Evolutionary conservation across 2,888 invertebrate species (phyloP).

Genomic region (Spicauda simplicius): DNA sequence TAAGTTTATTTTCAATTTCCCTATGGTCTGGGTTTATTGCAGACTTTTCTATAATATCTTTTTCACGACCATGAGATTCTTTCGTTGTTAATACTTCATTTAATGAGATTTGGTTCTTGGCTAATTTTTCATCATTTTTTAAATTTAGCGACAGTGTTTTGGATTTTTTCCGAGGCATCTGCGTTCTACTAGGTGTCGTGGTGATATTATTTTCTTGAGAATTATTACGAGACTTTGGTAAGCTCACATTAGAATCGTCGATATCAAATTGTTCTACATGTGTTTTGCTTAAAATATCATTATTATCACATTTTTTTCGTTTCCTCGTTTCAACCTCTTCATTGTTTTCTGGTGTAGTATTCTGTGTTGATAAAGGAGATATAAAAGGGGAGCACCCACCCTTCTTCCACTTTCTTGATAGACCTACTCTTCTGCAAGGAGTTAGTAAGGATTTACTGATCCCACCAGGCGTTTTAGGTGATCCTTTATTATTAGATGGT

Average conservation of each 20-base stretch:
- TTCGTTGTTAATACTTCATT: neutral
- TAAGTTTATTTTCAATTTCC: neutral
- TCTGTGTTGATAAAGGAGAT: conserved; percentile 59
- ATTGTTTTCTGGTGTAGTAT: conserved; percentile 54
- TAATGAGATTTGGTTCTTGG: neutral
- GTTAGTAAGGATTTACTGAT: conserved; percentile 81
- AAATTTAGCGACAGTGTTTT: conserved; percentile 26
- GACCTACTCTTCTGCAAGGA: conserved; percentile 81
- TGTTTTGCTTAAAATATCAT: conserved; percentile 15
- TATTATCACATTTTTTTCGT: conserved; percentile 39
- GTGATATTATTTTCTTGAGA: conserved; percentile 24
- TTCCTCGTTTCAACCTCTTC: conserved; percentile 49
- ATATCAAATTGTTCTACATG: neutral
- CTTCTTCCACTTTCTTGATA: conserved; percentile 77
- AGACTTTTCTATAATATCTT: conserved; percentile 15
- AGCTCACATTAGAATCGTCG: neutral
- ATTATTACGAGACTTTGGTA: neutral
- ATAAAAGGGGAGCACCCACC: conserved; percentile 68
- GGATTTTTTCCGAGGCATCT: conserved; percentile 32
- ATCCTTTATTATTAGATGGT: conserved; percentile 51
- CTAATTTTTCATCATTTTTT: conserved; percentile 4
- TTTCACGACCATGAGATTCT: neutral
- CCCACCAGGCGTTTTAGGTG: conserved; percentile 78
- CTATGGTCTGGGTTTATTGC: neutral
- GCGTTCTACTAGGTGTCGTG: conserved; percentile 34